Percentiles rank a stretch among this genome's conserved stretches.
Evolutionary conservation across 2,888 invertebrate genomes (phyloP).

Genomic region (Stenotaenia linearis): DNA sequence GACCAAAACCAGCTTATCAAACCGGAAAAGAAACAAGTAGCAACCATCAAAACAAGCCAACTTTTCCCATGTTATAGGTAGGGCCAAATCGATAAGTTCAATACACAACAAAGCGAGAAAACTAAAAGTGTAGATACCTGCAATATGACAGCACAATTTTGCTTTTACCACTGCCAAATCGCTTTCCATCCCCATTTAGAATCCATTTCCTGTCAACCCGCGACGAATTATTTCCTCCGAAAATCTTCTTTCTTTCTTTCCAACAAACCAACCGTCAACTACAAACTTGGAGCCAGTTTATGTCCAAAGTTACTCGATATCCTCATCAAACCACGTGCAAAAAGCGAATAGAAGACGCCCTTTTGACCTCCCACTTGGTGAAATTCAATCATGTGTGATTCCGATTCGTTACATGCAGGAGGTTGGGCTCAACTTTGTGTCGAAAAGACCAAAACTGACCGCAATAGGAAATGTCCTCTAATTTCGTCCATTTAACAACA

Average conservation of each 20-base stretch:
- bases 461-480: slow-evolving; percentile 5
- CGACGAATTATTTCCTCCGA: neutral
- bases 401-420: slow-evolving; percentile 24
- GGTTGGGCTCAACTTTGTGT: slow-evolving; percentile 26
- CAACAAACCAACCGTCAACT: neutral
- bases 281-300: neutral
- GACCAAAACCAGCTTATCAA: neutral
- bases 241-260: neutral
- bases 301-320: neutral
- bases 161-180: neutral
- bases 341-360: neutral
- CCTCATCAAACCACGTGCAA: neutral
- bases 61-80: neutral
- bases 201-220: slow-evolving; percentile 7
- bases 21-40: slow-evolving; percentile 2
- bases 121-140: neutral
- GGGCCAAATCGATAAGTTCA: slow-evolving; percentile 1
- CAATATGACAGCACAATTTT: slow-evolving; percentile 3
- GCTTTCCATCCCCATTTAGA: neutral
- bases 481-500: slow-evolving; percentile 10
- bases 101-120: neutral
- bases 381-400: slow-evolving; percentile 26
- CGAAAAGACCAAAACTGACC: slow-evolving; percentile 12
- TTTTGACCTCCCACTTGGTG: slow-evolving; percentile 26
- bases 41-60: slow-evolving; percentile 4